Conservation (phyloP, 2,888 invertebrate genomes). For the Argyresthia albistria region DNA sequence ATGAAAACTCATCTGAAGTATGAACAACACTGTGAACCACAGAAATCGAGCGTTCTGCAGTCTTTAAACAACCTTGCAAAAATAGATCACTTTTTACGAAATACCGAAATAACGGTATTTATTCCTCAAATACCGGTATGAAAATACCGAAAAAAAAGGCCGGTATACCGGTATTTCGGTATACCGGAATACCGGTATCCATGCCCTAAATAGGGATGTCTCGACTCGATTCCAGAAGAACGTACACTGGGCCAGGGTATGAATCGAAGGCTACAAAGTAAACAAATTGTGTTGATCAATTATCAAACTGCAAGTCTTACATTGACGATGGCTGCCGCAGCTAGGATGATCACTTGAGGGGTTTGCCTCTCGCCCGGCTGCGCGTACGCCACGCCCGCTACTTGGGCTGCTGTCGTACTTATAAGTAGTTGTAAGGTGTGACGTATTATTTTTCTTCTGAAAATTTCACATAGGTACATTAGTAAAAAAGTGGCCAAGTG, state of each 20-base stretch:
- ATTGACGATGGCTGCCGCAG: constrained; percentile 43
- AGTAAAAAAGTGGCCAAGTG: no score
- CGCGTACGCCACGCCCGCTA: constrained; percentile 52
- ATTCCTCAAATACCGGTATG: neutral
- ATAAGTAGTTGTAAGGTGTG: constrained; percentile 44
- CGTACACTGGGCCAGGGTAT: neutral
- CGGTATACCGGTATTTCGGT: no score
- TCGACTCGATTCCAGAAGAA: neutral
- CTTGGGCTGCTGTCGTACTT: constrained; percentile 44
- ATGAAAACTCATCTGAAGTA: no score
- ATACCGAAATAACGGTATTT: no score
- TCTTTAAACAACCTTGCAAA: no score
- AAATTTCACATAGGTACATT: neutral
- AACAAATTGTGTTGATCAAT: neutral
- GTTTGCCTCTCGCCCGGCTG: constrained; percentile 41
- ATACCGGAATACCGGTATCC: no score
- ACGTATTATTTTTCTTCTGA: constrained; percentile 37
- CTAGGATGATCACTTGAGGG: constrained; percentile 36
- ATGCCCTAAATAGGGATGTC: neutral
- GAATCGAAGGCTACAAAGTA: neutral
- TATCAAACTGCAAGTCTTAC: constrained; percentile 20
- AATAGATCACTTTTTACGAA: no score
- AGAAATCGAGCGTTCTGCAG: no score
- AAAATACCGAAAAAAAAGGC: no score
- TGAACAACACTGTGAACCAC: no score